These are phyloP conservation scores for Gallinago media DNA, from an alignment of 2,113 vertebrate genomes.

Conservation along the genomic window DNA sequence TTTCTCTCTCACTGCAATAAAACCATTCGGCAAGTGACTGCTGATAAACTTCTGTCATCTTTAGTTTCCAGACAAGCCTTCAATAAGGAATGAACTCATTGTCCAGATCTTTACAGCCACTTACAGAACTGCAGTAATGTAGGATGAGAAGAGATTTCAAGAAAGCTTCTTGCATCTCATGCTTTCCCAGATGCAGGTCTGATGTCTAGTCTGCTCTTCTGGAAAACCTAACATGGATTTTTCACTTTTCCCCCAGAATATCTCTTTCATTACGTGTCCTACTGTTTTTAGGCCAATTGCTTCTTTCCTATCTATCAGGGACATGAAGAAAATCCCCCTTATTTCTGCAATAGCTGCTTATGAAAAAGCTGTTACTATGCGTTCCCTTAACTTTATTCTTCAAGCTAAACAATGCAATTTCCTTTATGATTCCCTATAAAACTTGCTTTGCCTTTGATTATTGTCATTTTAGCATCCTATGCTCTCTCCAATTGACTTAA, in stretches of 20 bases:
- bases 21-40: not conserved
- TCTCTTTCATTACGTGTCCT: not conserved
- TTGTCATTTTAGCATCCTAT: not conserved
- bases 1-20: not conserved
- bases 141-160: not conserved
- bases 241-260: not conserved
- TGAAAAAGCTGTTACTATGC: not conserved
- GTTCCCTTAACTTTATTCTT: not conserved
- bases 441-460: not conserved
- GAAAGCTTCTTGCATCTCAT: not conserved
- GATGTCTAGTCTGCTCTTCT: not conserved
- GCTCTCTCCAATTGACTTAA: not conserved
- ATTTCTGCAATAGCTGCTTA: not conserved
- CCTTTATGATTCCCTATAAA: not conserved
- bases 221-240: not conserved
- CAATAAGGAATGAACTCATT: not conserved
- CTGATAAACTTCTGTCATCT: not conserved
- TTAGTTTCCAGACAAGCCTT: not conserved
- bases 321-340: accelerated
- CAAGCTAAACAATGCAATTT: not conserved
- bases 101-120: accelerated
- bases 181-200: not conserved
- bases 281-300: not conserved
- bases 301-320: not conserved
- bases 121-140: not conserved